These are phyloP conservation scores for Papilio polyxenes DNA, from an alignment of 1,140 invertebrate genomes.

Conservation along the genomic window DNA sequence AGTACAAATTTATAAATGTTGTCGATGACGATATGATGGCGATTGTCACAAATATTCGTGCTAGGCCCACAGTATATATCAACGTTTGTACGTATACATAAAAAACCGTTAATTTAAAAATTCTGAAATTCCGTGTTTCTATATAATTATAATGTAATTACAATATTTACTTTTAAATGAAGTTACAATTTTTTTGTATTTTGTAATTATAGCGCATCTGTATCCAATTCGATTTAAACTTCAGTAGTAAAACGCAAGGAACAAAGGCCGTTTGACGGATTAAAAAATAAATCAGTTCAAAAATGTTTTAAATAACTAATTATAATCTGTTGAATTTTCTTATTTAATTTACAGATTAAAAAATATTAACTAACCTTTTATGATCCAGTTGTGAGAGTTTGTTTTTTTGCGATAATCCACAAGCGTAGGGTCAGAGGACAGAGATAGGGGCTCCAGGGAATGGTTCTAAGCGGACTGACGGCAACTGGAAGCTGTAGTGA, in stretches of 20 bases:
- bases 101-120: neutral
- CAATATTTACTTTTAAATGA: neutral
- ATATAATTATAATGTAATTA: neutral
- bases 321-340: neutral
- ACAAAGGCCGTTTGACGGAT: conserved; percentile 23
- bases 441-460: conserved; percentile 23
- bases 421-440: neutral
- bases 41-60: too few species aligned
- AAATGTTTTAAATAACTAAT: neutral
- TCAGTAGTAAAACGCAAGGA: conserved; percentile 22
- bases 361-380: conserved; percentile 13
- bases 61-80: too few species aligned
- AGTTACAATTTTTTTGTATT: neutral
- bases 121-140: neutral
- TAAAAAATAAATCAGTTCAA: neutral
- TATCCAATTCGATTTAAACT: conserved; percentile 12
- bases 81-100: neutral
- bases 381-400: conserved; percentile 34
- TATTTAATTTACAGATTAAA: conserved; percentile 15
- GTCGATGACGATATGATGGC: too few species aligned
- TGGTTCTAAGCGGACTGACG: conserved; percentile 47
- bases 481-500: conserved; percentile 45
- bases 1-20: too few species aligned
- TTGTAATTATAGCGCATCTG: neutral
- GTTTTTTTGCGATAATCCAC: conserved; percentile 2